Evolutionary conservation across 2,113 vertebrate species (phyloP).

Genomic region (Hymenochirus boettgeri): DNA sequence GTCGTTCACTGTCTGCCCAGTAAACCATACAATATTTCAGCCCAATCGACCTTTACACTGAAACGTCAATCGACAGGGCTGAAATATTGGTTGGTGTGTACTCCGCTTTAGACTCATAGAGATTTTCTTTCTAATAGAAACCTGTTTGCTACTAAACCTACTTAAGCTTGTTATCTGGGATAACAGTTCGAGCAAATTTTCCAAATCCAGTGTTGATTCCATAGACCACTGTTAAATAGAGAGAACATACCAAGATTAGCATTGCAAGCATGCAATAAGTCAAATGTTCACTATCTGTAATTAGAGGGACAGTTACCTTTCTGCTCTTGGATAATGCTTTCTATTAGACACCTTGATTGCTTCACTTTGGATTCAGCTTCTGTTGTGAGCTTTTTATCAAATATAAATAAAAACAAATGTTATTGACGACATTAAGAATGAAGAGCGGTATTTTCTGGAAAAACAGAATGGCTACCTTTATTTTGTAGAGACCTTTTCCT

Average conservation of each 20-base stretch:
- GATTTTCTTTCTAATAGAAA: too few species aligned
- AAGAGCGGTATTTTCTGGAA: not conserved
- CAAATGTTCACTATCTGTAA: not conserved
- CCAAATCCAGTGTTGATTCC: conserved; percentile 98
- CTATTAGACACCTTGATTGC: conserved; percentile 83
- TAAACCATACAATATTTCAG: too few species aligned
- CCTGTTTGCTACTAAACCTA: conserved; percentile 50
- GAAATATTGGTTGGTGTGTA: too few species aligned
- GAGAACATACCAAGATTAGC: not conserved
- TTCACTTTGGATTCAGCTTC: conserved; percentile 79
- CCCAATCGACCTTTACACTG: too few species aligned
- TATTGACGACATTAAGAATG: not conserved
- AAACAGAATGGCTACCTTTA: conserved; percentile 81
- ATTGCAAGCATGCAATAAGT: not conserved
- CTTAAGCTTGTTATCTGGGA: conserved; percentile 86
- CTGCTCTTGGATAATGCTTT: conserved; percentile 87
- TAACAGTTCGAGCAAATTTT: conserved; percentile 93
- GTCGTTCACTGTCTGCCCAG: too few species aligned
- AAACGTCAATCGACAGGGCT: too few species aligned
- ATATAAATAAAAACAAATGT: not conserved
- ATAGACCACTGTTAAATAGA: conserved; percentile 80
- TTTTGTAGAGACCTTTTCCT: conserved; percentile 87
- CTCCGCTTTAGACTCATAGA: too few species aligned
- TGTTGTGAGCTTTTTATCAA: conserved; percentile 74
- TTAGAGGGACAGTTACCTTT: conserved; percentile 62